A percentile compares a stretch with the other conserved stretches of the same genome.
Evolutionary conservation across 2,888 invertebrate species (phyloP).

Genomic region (Vandiemenella viatica): DNA sequence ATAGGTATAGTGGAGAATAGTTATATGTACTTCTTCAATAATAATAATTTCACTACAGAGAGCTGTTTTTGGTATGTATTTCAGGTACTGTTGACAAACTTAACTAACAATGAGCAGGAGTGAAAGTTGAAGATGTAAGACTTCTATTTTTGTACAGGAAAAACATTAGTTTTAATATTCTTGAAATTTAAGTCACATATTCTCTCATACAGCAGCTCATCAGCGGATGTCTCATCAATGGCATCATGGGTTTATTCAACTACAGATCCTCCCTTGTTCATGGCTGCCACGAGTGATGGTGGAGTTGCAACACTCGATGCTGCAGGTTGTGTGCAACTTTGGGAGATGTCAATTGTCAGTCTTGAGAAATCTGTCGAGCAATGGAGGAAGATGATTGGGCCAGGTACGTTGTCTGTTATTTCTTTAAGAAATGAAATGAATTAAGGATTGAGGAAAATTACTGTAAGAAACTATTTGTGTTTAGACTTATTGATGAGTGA

Average conservation of each 20-base stretch:
- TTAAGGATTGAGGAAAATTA: not conserved
- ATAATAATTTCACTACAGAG: no score
- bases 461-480: not conserved
- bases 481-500: no score
- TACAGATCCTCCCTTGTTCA: conserved; percentile 29
- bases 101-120: no score
- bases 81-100: no score
- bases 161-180: not conserved
- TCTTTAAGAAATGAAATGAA: not conserved
- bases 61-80: no score
- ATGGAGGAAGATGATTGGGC: conserved; percentile 31
- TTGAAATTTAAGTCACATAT: not conserved
- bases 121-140: no score
- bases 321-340: conserved; percentile 36
- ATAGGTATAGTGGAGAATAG: no score
- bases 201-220: not conserved
- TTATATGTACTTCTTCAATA: no score
- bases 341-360: conserved; percentile 34
- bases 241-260: conserved; percentile 32
- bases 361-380: conserved; percentile 30
- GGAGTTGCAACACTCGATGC: conserved; percentile 40
- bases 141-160: not conserved
- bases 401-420: conserved; percentile 10
- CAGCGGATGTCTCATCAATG: conserved; percentile 29
- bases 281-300: conserved; percentile 30